Conservation (phyloP, 1,140 invertebrate genomes). For the Andrena cerasifolii region DNA sequence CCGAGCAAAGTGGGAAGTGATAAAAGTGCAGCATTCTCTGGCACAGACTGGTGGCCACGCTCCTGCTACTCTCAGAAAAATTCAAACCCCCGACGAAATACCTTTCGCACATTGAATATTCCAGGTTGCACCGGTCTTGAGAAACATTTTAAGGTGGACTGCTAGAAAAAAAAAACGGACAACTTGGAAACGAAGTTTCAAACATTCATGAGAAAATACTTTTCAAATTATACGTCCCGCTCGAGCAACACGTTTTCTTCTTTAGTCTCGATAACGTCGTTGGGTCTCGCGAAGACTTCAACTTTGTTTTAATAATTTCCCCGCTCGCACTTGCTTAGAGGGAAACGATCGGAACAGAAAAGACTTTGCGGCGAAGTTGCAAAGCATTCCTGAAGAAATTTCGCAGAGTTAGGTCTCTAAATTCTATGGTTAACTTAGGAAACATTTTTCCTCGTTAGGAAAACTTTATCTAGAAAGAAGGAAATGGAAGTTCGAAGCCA, state of each 20-base stretch:
- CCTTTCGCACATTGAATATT: not conserved
- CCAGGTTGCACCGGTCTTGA: slow-evolving; percentile 11
- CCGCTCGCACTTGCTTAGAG: not conserved
- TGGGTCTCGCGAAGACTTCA: not conserved
- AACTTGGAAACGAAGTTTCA: not conserved
- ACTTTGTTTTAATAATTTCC: not conserved
- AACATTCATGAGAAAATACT: not conserved
- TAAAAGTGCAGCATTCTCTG: not conserved
- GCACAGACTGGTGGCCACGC: not conserved
- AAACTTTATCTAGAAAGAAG: not conserved
- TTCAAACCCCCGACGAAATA: slow-evolving; percentile 32
- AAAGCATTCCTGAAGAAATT: not conserved
- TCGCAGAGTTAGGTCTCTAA: not conserved
- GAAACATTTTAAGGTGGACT: slow-evolving; percentile 2
- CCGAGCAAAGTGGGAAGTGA: not conserved
- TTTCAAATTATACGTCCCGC: not conserved
- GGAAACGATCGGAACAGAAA: not conserved
- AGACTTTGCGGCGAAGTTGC: slow-evolving; percentile 4
- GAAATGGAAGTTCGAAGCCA: not conserved
- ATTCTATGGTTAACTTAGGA: not conserved
- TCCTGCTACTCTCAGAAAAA: not conserved
- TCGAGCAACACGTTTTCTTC: not conserved
- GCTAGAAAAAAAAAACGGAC: slow-evolving; percentile 7
- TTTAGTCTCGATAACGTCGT: not conserved
- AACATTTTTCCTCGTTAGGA: not conserved